Conservation (phyloP, 2,888 invertebrate species). For the Sesia apiformis region DNA sequence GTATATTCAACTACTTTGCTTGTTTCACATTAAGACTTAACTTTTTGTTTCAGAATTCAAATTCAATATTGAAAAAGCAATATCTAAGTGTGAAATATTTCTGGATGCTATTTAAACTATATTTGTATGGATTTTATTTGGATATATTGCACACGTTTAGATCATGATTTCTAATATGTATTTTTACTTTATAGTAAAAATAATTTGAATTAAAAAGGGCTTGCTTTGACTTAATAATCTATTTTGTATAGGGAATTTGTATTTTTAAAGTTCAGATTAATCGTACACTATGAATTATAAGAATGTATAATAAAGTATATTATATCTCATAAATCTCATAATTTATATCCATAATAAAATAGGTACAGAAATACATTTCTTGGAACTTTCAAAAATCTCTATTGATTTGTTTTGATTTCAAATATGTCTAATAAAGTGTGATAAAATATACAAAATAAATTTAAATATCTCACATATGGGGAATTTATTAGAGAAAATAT, state of each 20-base stretch:
- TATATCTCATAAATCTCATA: no score
- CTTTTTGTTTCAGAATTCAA: slow-evolving; percentile 43
- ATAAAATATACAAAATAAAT: no score
- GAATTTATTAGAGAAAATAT: no score
- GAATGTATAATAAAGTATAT: no score
- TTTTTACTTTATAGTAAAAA: background rate
- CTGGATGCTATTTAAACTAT: slow-evolving; percentile 49
- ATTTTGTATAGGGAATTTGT: background rate
- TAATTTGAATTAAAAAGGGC: background rate
- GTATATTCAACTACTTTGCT: slow-evolving; percentile 2
- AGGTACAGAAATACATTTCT: background rate
- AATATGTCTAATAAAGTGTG: background rate
- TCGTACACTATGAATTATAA: no score
- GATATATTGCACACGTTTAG: slow-evolving; percentile 20
- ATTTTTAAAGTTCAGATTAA: no score
- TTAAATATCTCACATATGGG: no score
- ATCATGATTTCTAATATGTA: background rate
- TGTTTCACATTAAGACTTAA: slow-evolving; percentile 1
- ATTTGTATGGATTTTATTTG: slow-evolving; percentile 47
- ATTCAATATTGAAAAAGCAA: slow-evolving; percentile 30
- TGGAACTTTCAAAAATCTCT: background rate
- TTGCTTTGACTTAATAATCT: background rate
- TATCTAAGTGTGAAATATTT: slow-evolving; percentile 40
- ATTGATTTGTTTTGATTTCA: background rate
- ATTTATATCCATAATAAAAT: background rate